A percentile compares a stretch with the other conserved stretches of the same genome.
These are phyloP conservation scores for Pycnonotus jocosus DNA, from an alignment of 2,113 vertebrate genomes.

Conservation along the genomic window DNA sequence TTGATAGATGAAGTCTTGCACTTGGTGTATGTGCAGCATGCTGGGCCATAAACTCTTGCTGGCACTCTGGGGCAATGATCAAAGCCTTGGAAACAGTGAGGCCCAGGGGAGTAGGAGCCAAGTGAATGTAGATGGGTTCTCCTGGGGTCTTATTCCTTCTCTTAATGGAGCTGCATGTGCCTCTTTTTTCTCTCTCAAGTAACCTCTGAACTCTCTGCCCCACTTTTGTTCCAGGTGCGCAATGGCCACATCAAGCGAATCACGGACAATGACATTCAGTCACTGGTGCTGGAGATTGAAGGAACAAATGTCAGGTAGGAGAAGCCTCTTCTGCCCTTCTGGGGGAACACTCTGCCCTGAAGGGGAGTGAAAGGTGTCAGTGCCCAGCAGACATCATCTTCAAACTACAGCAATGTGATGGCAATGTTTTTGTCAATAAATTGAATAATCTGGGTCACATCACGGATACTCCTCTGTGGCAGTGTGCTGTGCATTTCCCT, in stretches of 20 bases:
- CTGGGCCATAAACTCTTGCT: background rate
- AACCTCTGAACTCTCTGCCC: background rate
- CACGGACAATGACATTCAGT: slow-evolving; percentile 95
- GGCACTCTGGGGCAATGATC: background rate
- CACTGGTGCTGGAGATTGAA: slow-evolving; percentile 90
- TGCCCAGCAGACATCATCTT: background rate
- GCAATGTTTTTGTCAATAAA: background rate
- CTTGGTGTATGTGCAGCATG: accelerated
- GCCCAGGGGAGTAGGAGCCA: background rate
- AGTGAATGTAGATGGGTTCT: background rate
- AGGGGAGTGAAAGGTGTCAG: background rate
- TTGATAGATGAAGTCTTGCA: background rate
- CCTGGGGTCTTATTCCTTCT: background rate
- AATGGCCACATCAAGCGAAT: slow-evolving; percentile 96
- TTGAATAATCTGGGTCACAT: background rate
- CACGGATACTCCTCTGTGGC: background rate
- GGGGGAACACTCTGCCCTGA: background rate
- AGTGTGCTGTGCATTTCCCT: background rate
- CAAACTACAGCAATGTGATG: background rate
- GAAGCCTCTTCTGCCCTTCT: background rate
- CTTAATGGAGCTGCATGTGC: background rate
- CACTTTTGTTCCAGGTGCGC: slow-evolving; percentile 75
- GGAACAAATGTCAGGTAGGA: slow-evolving; percentile 91
- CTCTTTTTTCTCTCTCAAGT: background rate
- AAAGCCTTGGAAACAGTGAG: background rate